Evolutionary conservation across 2,888 invertebrate genomes (phyloP).

Genomic region (Cephus sareptanus): DNA sequence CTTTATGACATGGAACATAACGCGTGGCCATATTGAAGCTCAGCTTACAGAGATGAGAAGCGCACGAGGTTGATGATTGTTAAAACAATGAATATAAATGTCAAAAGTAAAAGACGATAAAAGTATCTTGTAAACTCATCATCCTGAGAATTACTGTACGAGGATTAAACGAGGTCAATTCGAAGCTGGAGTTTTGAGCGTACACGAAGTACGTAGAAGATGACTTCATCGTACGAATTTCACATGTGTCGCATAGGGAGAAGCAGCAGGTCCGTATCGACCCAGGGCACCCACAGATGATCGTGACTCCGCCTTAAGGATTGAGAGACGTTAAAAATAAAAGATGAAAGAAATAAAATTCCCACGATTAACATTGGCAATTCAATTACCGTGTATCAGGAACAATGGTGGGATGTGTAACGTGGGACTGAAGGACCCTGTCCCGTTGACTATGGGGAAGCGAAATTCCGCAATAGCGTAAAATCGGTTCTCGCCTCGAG

Average conservation of each 20-base stretch:
- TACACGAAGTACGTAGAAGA: slow-evolving; percentile 20
- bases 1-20: not conserved
- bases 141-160: not conserved
- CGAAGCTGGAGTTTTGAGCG: slow-evolving; percentile 45
- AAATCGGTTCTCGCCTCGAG: not conserved
- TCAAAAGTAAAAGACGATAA: not conserved
- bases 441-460: not conserved
- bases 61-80: not conserved
- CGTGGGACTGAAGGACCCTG: not conserved
- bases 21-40: not conserved
- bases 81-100: not conserved
- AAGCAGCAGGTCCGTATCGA: not conserved
- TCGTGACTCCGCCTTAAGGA: not conserved
- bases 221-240: slow-evolving; percentile 32
- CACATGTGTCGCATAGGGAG: not conserved
- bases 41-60: not conserved
- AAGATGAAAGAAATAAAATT: not conserved
- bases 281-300: not conserved
- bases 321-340: not conserved
- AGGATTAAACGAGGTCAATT: slow-evolving; percentile 48
- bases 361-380: not conserved
- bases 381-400: not conserved
- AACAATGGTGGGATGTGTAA: not conserved
- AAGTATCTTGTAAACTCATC: not conserved
- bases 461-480: not conserved